These are phyloP conservation scores for Centropus unirufus DNA, from an alignment of 2,113 vertebrate species.

Conservation along the genomic window DNA sequence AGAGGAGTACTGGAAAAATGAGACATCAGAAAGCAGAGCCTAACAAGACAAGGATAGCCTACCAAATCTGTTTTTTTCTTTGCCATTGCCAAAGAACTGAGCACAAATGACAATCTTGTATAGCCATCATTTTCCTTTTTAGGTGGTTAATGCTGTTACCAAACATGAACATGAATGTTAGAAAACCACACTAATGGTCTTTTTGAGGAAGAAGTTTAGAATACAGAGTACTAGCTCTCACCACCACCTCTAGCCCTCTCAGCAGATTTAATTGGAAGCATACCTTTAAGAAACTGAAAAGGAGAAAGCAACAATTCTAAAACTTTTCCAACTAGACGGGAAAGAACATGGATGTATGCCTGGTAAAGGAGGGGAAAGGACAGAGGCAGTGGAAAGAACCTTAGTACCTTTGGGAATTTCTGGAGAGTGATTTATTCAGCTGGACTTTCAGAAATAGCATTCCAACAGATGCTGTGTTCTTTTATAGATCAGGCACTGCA, in stretches of 20 bases:
- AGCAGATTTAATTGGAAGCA: not conserved
- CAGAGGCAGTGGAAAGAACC: not conserved
- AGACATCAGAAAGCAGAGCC: not conserved
- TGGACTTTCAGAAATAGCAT: slow-evolving; percentile 5
- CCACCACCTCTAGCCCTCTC: not conserved
- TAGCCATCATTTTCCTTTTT: not conserved
- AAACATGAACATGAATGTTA: not conserved
- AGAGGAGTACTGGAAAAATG: not conserved
- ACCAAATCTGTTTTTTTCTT: not conserved
- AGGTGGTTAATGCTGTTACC: not conserved
- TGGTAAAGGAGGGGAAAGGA: not conserved
- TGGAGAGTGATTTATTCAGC: slow-evolving; percentile 37
- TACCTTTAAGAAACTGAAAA: not conserved
- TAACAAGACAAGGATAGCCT: not conserved
- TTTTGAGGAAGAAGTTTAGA: not conserved
- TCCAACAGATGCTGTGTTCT: slow-evolving; percentile 52
- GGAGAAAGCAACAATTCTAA: not conserved
- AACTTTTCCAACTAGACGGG: not conserved
- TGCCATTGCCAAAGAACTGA: not conserved
- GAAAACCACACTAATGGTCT: not conserved
- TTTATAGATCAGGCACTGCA: slow-evolving; percentile 47
- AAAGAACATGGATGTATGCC: not conserved
- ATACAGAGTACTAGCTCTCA: not conserved
- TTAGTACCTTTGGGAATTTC: slow-evolving; percentile 13
- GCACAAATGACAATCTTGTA: not conserved